Evolutionary conservation across 2,113 vertebrate species (phyloP).

Genomic region (Crotophaga sulcirostris): DNA sequence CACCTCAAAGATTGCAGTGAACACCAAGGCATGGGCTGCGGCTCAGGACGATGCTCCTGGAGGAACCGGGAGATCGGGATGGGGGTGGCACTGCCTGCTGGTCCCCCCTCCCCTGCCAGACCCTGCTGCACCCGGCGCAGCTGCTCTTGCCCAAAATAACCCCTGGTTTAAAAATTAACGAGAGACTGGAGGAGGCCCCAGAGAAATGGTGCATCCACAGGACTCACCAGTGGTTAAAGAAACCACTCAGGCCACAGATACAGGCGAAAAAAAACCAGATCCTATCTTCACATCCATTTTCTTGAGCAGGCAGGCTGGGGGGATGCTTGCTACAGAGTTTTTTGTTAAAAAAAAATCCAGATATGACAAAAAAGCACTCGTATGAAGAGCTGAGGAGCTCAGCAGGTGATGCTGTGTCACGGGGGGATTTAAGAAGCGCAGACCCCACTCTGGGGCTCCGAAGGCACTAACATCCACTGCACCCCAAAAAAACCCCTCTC

Average conservation of each 20-base stretch:
- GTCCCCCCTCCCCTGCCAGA: not conserved
- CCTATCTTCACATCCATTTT: not conserved
- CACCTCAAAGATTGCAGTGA: fast-evolving
- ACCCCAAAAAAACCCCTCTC: not conserved
- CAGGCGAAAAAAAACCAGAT: not conserved
- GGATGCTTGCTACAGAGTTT: not conserved
- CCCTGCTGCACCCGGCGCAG: not conserved
- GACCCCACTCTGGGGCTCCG: not conserved
- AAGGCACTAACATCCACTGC: not conserved
- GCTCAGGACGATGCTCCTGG: not conserved
- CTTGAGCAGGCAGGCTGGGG: not conserved
- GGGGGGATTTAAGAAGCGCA: fast-evolving
- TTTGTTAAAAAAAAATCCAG: not conserved
- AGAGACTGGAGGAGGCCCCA: not conserved
- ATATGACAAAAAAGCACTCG: no score
- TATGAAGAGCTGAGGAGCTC: not conserved
- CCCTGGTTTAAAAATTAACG: not conserved
- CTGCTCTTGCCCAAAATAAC: not conserved
- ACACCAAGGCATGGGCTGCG: fast-evolving
- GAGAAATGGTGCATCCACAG: not conserved
- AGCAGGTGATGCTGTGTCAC: fast-evolving
- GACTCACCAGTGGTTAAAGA: not conserved
- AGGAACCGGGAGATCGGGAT: not conserved
- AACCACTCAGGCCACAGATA: not conserved
- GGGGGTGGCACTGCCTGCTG: not conserved